Base-by-base conservation (phyloP, 1,140 invertebrate genomes). In the Procambarus virginalis region DNA sequence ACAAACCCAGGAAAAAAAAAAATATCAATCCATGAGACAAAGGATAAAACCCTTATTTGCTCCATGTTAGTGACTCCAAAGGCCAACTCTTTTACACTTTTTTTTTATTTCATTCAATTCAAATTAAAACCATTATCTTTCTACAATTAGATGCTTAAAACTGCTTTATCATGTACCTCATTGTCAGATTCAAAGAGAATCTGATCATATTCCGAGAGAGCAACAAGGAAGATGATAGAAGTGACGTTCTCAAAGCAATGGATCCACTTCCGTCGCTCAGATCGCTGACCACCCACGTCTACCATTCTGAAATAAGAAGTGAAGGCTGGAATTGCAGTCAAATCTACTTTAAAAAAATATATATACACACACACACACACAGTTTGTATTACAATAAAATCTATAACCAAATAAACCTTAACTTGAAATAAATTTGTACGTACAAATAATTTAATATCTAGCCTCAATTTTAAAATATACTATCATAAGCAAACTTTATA, bases 211-310 rank as follows among this genome's bases (percentile, higher is more conserved):
- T 98, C 97, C 95, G 97, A 98, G 95, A 98, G 96, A 94, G 98
- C 98, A 95, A 98, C 97, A 96, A 98, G 96, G 96, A 99, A 99
- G 95, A 98, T 98, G 95, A 98, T 99, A 93, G 97, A 98, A 94
- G 98, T 99, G 93, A 99, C 98, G 95, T 99, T 99, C 95, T 99
- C 98, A 94, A 99, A 99, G 96, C 98, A 99, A 94, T 99, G 98
- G 94, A 99, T 99, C 98, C 98, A 99, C 96, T 99, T 99, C 95
- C 98, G 97, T 96, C 98, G 96, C 95, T 99, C 98, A 86, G 98
- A 99, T 95, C 98, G 96, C 95, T 99, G 98, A 93, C 98, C 98
- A 92, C 98, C 98, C 91, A 99, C 98, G 94, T 99, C 98, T 93
- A 99, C 98, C 98, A 99, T 98, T 95, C 98, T 98, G 94, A 20